Conservation (phyloP, 2,797 vertebrate species). For the Molossus alvarezi region DNA sequence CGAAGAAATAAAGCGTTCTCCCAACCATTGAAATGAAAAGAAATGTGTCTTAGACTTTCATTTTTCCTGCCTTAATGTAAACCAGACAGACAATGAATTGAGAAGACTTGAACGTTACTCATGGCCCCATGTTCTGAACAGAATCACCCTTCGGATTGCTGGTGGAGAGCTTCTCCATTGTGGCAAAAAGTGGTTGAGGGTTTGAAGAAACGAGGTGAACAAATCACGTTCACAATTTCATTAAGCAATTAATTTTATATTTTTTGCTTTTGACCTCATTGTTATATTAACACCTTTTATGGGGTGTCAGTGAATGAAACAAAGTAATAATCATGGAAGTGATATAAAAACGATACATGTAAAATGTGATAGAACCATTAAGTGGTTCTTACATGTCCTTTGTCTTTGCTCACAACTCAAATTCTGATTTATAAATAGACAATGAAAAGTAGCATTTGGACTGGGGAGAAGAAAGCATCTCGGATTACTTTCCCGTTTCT, state of each 20-base stretch:
- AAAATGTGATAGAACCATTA: background rate
- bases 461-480: background rate
- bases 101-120: conserved; percentile 30
- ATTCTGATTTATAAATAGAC: conserved; percentile 55
- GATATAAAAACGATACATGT: background rate
- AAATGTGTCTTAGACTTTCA: conserved; percentile 18
- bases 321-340: background rate
- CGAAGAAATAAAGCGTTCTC: conserved; percentile 17
- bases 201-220: conserved; percentile 29
- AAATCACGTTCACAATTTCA: background rate
- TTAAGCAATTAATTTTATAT: background rate
- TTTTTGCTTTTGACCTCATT: background rate
- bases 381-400: conserved; percentile 33
- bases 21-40: conserved; percentile 58
- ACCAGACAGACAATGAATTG: background rate
- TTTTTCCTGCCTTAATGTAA: background rate
- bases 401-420: conserved; percentile 46
- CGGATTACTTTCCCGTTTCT: conserved; percentile 49
- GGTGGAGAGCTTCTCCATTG: background rate
- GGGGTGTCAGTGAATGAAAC: background rate
- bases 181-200: background rate
- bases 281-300: background rate
- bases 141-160: background rate
- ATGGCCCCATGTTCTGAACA: background rate
- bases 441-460: conserved; percentile 63